Evolutionary conservation across 2,113 vertebrate species (phyloP), one percentile per base, ranked within the genome.

Genomic region (Callaeas wilsoni): DNA sequence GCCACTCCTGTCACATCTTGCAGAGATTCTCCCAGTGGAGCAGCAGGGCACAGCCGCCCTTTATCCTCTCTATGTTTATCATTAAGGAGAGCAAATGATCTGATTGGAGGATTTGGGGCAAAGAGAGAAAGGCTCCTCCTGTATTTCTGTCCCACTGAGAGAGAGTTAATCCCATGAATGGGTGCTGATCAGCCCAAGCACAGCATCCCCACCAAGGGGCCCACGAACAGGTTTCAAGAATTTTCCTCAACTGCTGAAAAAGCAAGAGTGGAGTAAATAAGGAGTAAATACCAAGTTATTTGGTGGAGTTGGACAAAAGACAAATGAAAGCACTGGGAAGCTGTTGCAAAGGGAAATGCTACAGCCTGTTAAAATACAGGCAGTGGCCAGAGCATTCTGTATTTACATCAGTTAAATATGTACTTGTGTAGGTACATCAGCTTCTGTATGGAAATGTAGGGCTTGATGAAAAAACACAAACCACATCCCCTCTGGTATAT

Each of bases 401-500:
- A 4, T 30, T 60, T 55, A 33, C n/a, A 33, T 7, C 47, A 17
- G 4, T 23, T 19, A 27, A 39, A 65, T 12, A 1, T 7, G 6
- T 7, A 18, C 18, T 12, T 3, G 10, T 25, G 21, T 15, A 30
- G 20, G 33, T 15, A 32, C 50, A 19, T 14, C n/a, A 46, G 33
- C 55, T 33, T 2, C 1, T 2, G 16, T 1, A 14, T 47, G 74
- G 2, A 16, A 2, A 32, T 12, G 16, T 0, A 37, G 50, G 27
- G 18, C 26, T 73, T 9, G 67, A 41, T 16, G 12, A 9, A 17
- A 41, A 59, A 29, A 46, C 23, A 67, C 42, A 27, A 55, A 32
- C 18, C 27, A 29, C 15, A 22, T 5, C 22, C 33, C 39, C 27
- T 57, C 8, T 1, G 47, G 18, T 6, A 2, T 6, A 16, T 41